Conservation (phyloP, 2,113 vertebrate genomes). For the Ophthalmotilapia sp. region DNA sequence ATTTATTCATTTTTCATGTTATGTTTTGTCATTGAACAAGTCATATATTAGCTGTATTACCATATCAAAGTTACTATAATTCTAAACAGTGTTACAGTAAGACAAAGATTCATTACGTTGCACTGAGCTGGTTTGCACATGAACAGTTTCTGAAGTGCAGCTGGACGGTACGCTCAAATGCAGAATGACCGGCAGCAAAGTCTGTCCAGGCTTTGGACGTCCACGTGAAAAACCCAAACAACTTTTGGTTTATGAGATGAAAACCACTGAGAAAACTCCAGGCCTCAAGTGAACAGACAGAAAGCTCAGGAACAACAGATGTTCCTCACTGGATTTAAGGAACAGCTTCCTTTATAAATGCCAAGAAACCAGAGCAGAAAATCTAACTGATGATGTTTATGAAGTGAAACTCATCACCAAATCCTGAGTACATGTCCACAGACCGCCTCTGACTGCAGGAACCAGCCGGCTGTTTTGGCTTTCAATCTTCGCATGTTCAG, state of each 20-base stretch:
- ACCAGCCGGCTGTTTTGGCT: not conserved
- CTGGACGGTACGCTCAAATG: not conserved
- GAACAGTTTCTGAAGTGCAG: not conserved
- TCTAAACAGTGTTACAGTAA: not conserved
- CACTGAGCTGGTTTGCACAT: not conserved
- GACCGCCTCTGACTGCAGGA: not conserved
- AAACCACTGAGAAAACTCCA: not conserved
- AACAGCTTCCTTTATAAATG: not conserved
- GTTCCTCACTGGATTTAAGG: not conserved
- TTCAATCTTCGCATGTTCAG: not conserved
- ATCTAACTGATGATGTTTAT: not conserved
- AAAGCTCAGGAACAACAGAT: not conserved
- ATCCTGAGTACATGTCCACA: not conserved
- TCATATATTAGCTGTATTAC: rapidly evolving
- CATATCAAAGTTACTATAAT: not conserved
- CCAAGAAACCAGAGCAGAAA: not conserved
- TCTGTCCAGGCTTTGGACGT: not conserved
- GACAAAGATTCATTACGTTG: not conserved
- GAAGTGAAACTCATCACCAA: not conserved
- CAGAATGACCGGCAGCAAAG: not conserved
- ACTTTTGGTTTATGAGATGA: not conserved
- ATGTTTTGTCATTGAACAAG: not conserved
- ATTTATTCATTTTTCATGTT: not conserved
- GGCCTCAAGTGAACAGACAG: not conserved
- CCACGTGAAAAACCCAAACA: not conserved